Evolutionary conservation across 2,888 invertebrate species (phyloP), one percentile per base, ranked within the genome.

Genomic region (Epinotia ramella): DNA sequence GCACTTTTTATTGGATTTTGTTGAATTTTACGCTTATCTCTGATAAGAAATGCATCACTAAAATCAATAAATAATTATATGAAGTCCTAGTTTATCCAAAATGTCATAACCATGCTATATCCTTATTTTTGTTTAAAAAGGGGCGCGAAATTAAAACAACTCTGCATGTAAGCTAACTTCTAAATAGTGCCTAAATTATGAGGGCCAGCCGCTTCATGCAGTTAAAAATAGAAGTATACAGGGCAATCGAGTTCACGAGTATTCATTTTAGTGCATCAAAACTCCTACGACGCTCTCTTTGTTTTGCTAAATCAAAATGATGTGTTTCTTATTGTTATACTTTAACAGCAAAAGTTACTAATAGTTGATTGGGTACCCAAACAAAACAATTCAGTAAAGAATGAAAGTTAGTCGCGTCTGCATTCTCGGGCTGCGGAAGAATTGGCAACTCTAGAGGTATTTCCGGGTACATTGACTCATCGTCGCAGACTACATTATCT

Each of bases 391-490:
- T 49, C 5, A 73, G 5, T 60, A 16, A 63, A 49, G 49, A 62
- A 56, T 71, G 65, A 28, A 40, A 18, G 40, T 64, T 69, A 60
- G 40, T 72, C 64, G 62, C 73, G 77, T 76, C 76, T 77, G 67
- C 72, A 66, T 73, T 79, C 73, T 77, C 67, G 64, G 68, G 57
- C 62, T 64, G 20, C 49, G 60, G 33, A 67, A 40, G 18, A 76
- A 78, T 89, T 91, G 89, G 90, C 89, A 89, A 82, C 78, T 77
- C 63, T 12, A 73, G 77, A 84, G 87, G 89, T 89, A 89, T 89
- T 90, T 91, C 89, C 91, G 91, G 87, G 81, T 85, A 80, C 60
- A 70, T 44, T 91, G 91, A 90, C 79, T 91, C 89, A 91, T 77
- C 73, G 28, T 28, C 49, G 64, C 72, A 77, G 63, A 78, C 77